These are phyloP conservation scores for Drosophila cognata DNA, from an alignment of 2,888 invertebrate species.

Conservation along the genomic window DNA sequence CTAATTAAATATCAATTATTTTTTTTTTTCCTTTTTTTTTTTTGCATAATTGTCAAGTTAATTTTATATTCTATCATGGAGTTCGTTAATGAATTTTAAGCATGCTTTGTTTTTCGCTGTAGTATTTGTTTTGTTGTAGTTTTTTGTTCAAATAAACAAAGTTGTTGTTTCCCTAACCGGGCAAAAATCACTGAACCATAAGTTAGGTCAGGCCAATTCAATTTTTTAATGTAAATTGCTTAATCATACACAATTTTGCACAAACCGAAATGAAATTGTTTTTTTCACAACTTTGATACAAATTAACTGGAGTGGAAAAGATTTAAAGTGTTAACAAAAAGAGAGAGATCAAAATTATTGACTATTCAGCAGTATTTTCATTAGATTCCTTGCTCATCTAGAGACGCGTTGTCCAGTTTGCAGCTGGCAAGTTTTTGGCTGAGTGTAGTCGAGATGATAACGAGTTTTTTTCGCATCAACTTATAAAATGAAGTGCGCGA, in stretches of 20 bases:
- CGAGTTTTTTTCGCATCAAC: conserved; percentile 61
- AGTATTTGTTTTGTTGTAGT: background rate
- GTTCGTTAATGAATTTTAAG: background rate
- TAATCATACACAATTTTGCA: background rate
- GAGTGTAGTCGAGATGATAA: conserved; percentile 47
- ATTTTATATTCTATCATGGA: background rate
- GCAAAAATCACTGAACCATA: background rate
- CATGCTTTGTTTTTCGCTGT: background rate
- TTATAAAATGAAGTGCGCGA: conserved; percentile 59
- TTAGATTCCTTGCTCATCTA: background rate
- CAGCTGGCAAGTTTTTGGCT: background rate
- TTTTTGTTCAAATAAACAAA: background rate
- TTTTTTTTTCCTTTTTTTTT: too few relatives aligned
- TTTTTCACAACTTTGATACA: background rate
- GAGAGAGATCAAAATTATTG: background rate
- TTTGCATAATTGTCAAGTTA: background rate
- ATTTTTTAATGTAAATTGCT: background rate
- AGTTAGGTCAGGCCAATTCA: background rate
- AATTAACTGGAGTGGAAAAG: background rate
- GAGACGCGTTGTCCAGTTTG: background rate
- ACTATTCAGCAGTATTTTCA: background rate
- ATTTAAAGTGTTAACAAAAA: background rate
- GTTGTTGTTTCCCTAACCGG: background rate
- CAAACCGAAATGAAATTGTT: background rate
- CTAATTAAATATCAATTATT: background rate